Evolutionary conservation across 2,888 invertebrate genomes (phyloP).

Genomic region (Lasius platythorax): DNA sequence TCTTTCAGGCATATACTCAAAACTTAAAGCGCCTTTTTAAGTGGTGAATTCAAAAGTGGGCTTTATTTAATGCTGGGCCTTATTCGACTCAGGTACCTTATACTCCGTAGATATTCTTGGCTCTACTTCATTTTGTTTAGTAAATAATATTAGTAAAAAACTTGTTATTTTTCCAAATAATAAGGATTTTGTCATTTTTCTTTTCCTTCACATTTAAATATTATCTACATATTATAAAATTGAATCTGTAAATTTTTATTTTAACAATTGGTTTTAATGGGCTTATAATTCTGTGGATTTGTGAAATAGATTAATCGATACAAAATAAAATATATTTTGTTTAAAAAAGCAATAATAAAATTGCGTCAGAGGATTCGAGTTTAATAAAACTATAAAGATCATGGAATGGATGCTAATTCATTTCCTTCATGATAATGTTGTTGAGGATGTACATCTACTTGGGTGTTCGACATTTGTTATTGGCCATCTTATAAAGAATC

Average conservation of each 20-base stretch:
- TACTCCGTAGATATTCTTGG: not conserved
- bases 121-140: not conserved
- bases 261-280: not conserved
- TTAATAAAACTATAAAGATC: not conserved
- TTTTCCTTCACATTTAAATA: not conserved
- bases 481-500: not conserved
- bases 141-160: constrained; percentile 12
- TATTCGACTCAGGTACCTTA: too few relatives aligned
- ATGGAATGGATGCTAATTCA: constrained; percentile 4
- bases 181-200: not conserved
- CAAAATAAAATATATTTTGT: constrained; percentile 1
- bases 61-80: too few relatives aligned
- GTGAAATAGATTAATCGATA: not conserved
- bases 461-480: not conserved
- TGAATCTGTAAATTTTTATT: not conserved
- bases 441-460: not conserved
- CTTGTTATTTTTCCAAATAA: constrained; percentile 4
- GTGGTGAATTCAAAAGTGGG: too few relatives aligned
- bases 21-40: too few relatives aligned
- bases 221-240: not conserved
- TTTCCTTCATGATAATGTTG: not conserved
- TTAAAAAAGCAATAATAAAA: not conserved
- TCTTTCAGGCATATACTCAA: too few relatives aligned
- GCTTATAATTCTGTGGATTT: not conserved
- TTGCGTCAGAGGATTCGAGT: not conserved